Conservation (phyloP, 2,113 vertebrate genomes). For the Corythornis vintsioides region DNA sequence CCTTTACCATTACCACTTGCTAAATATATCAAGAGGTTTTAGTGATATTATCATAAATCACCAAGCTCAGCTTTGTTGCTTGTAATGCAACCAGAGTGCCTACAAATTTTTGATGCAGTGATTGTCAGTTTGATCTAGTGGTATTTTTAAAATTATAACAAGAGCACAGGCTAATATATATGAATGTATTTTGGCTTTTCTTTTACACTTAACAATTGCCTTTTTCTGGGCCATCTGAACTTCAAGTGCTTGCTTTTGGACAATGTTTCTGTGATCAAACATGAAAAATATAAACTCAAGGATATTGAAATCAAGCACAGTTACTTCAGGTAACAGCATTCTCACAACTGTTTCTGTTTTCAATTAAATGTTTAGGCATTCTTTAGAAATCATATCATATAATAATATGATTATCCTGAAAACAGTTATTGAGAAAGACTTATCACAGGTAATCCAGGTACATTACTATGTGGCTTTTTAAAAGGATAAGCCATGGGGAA, state of each 20-base stretch:
- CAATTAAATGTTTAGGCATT: background rate
- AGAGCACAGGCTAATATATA: background rate
- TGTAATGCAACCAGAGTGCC: background rate
- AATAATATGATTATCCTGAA: background rate
- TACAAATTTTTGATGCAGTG: background rate
- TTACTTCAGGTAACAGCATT: background rate
- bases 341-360: background rate
- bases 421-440: background rate
- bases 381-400: background rate
- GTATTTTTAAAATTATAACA: background rate
- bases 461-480: background rate
- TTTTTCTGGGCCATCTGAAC: background rate
- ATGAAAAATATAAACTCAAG: background rate
- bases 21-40: conserved; percentile 64
- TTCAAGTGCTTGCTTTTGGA: background rate
- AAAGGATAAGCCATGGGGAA: background rate
- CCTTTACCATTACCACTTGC: conserved; percentile 56
- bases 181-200: background rate
- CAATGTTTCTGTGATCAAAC: background rate
- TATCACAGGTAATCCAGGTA: background rate
- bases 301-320: background rate
- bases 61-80: conserved; percentile 14
- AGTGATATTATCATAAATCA: conserved; percentile 62
- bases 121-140: background rate
- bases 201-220: background rate